These are phyloP conservation scores for Mesoligia furuncula DNA, from an alignment of 2,888 invertebrate genomes.

Conservation along the genomic window DNA sequence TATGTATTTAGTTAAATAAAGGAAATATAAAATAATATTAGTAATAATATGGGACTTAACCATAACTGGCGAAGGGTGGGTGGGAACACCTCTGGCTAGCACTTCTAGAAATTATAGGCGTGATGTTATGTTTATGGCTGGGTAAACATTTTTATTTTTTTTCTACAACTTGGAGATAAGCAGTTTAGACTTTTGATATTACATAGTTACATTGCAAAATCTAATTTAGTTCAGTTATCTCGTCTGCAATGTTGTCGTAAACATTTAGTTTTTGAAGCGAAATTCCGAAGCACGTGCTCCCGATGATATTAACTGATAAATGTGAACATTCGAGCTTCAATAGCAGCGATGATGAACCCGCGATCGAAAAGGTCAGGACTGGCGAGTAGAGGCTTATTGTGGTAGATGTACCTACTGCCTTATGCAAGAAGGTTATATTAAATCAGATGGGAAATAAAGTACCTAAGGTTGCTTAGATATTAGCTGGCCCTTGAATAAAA, in stretches of 20 bases:
- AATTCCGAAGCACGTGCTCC: slow-evolving; percentile 16
- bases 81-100: background rate
- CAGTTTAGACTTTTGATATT: background rate
- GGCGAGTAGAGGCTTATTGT: slow-evolving; percentile 9
- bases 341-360: slow-evolving; percentile 27
- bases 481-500: no score
- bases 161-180: background rate
- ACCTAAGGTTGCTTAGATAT: background rate
- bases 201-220: background rate
- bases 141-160: background rate
- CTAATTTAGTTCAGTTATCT: slow-evolving; percentile 1
- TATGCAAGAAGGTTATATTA: background rate
- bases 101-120: background rate
- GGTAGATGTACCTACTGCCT: background rate
- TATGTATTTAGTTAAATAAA: no score
- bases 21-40: no score
- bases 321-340: slow-evolving; percentile 33
- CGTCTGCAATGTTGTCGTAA: background rate
- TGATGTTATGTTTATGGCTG: background rate
- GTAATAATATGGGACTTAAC: background rate
- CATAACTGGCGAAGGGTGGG: background rate
- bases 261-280: background rate
- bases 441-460: background rate
- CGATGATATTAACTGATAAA: slow-evolving; percentile 32
- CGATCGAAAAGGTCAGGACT: slow-evolving; percentile 20